Percentiles rank a stretch among this genome's conserved stretches.
Conservation (phyloP, 2,113 vertebrate species). For the Paratilapia polleni region DNA sequence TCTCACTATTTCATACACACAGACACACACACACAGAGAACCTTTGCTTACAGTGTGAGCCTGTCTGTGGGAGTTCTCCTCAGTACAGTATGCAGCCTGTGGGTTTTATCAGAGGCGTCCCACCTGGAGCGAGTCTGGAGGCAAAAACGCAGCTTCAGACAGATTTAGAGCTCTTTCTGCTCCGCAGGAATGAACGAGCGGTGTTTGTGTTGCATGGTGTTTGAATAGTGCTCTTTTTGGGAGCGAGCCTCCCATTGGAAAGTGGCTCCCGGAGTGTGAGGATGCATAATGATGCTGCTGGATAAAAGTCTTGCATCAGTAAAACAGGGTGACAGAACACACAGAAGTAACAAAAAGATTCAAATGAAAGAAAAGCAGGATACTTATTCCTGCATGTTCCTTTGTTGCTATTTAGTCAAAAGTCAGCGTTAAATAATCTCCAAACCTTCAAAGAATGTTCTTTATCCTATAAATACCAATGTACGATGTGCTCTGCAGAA, state of each 20-base stretch:
- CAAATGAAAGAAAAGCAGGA: background rate
- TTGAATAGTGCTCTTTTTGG: slow-evolving; percentile 68
- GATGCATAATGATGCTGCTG: slow-evolving; percentile 52
- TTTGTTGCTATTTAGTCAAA: background rate
- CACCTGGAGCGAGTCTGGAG: slow-evolving; percentile 70
- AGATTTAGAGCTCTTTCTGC: slow-evolving; percentile 73
- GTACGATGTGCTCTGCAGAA: background rate
- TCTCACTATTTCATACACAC: background rate
- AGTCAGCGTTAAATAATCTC: background rate
- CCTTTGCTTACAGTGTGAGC: slow-evolving; percentile 47
- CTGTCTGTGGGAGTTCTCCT: slow-evolving; percentile 75
- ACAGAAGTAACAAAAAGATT: background rate
- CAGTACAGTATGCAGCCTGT: slow-evolving; percentile 67
- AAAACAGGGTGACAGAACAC: slow-evolving; percentile 2
- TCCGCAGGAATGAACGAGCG: slow-evolving; percentile 69
- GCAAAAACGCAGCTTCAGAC: slow-evolving; percentile 69
- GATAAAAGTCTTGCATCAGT: slow-evolving; percentile 24
- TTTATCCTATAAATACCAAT: background rate
- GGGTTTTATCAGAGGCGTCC: slow-evolving; percentile 75
- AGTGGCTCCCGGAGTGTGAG: slow-evolving; percentile 55
- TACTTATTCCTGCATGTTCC: background rate
- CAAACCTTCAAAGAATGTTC: background rate
- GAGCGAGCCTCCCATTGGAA: slow-evolving; percentile 47
- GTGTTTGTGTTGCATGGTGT: slow-evolving; percentile 58
- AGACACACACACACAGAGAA: background rate